A percentile compares a stretch with the other conserved stretches of the same genome.
phyloP scores from a whole-genome alignment of 2,113 vertebrate genomes.

The Camelus dromedarius region DNA sequence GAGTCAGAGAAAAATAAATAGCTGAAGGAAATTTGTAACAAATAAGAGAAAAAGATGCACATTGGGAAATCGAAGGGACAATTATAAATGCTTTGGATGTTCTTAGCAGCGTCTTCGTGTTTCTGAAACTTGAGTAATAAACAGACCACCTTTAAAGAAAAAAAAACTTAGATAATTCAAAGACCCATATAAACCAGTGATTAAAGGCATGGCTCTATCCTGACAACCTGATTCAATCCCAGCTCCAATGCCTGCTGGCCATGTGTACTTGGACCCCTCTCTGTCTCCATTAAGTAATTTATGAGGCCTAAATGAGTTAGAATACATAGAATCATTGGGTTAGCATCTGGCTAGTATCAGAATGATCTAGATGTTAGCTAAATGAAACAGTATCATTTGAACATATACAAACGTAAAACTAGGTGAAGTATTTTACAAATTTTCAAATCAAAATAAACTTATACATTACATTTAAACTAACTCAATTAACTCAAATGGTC shows the following conservation, averaged over 20 bases:
- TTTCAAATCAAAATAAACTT: slow-evolving; percentile 18
- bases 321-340: not conserved
- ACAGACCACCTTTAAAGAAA: not conserved
- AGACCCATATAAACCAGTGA: not conserved
- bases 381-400: not conserved
- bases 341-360: not conserved
- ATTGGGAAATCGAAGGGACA: not conserved
- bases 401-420: not conserved
- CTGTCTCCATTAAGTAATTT: not conserved
- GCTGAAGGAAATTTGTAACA: not conserved
- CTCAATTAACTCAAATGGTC: not conserved
- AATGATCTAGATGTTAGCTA: not conserved
- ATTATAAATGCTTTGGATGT: not conserved
- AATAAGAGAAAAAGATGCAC: not conserved
- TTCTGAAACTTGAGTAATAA: not conserved
- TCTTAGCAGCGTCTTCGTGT: not conserved
- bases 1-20: not conserved
- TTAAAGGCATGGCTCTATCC: not conserved
- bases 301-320: not conserved
- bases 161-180: not conserved
- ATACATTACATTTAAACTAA: not conserved
- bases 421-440: not conserved
- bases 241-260: not conserved
- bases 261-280: not conserved
- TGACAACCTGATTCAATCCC: not conserved